Evolutionary conservation across 2,888 invertebrate genomes (phyloP).

Genomic region (Drosophila nr. perissopoda): DNA sequence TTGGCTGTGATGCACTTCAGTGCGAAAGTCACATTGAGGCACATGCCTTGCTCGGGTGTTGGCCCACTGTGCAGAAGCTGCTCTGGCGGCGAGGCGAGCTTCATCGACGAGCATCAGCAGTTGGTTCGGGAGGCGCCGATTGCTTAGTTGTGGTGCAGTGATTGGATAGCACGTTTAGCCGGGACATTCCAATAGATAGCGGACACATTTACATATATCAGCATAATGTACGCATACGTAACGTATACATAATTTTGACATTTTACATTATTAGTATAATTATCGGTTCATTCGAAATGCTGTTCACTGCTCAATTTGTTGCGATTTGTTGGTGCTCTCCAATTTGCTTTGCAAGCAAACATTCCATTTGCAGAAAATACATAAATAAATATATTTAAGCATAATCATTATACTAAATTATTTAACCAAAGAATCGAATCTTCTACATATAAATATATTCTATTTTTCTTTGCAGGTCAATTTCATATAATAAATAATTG

Average conservation of each 20-base stretch:
- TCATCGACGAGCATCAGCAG: slow-evolving; percentile 21
- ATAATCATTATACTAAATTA: not conserved
- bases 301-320: not conserved
- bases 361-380: not conserved
- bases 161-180: slow-evolving; percentile 44
- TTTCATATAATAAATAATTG: slow-evolving; percentile 16
- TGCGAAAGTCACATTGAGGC: not conserved
- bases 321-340: slow-evolving; percentile 12
- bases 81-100: slow-evolving; percentile 14
- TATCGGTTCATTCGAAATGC: slow-evolving; percentile 3
- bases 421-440: not conserved
- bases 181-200: slow-evolving; percentile 29
- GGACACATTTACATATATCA: slow-evolving; percentile 1
- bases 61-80: slow-evolving; percentile 46
- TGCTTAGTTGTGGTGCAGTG: slow-evolving; percentile 47
- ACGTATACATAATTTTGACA: not conserved
- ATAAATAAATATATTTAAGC: not conserved
- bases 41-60: not conserved
- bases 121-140: slow-evolving; percentile 34
- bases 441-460: not conserved
- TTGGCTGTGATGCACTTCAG: not conserved
- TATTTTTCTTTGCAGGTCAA: slow-evolving; percentile 41
- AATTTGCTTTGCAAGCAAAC: not conserved
- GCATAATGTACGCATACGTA: slow-evolving; percentile 3
- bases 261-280: not conserved